phyloP scores from a whole-genome alignment of 1,140 invertebrate genomes.

The Amyelois transitella region DNA sequence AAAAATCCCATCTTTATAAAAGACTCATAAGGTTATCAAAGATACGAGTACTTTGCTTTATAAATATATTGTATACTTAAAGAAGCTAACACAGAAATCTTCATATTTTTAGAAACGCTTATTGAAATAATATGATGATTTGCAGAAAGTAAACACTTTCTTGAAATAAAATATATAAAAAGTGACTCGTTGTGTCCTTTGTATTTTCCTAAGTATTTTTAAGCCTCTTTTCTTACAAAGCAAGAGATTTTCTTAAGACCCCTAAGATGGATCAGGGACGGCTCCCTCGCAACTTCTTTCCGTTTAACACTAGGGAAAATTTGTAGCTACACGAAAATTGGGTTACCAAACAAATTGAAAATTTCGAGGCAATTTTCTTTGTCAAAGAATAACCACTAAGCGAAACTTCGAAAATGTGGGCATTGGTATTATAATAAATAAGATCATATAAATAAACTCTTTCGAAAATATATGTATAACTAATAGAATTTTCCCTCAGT shows the following conservation, averaged over 20 bases:
- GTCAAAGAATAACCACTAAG: conserved; percentile 44
- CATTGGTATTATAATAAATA: background rate
- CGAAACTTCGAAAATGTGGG: conserved; percentile 15
- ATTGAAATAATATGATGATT: too few relatives aligned
- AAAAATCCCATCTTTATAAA: too few relatives aligned
- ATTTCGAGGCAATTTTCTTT: conserved; percentile 60
- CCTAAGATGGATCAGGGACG: conserved; percentile 26
- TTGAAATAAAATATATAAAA: too few relatives aligned
- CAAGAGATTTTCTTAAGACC: conserved; percentile 16
- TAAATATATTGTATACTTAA: too few relatives aligned
- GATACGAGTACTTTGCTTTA: too few relatives aligned
- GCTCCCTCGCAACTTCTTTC: conserved; percentile 37
- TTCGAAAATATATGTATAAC: background rate
- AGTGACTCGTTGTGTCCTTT: background rate
- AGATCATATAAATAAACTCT: too few relatives aligned
- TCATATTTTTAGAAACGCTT: too few relatives aligned
- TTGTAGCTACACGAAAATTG: conserved; percentile 50
- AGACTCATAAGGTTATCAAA: too few relatives aligned
- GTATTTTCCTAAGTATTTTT: background rate
- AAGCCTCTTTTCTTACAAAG: conserved; percentile 10
- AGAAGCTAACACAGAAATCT: too few relatives aligned
- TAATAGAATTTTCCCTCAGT: background rate
- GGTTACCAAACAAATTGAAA: conserved; percentile 62
- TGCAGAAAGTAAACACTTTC: too few relatives aligned
- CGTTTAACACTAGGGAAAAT: conserved; percentile 46